A percentile compares a stretch with the other conserved stretches of the same genome.
Evolutionary conservation across 1,140 invertebrate genomes (phyloP).

Genomic region (Antheraea mylitta): DNA sequence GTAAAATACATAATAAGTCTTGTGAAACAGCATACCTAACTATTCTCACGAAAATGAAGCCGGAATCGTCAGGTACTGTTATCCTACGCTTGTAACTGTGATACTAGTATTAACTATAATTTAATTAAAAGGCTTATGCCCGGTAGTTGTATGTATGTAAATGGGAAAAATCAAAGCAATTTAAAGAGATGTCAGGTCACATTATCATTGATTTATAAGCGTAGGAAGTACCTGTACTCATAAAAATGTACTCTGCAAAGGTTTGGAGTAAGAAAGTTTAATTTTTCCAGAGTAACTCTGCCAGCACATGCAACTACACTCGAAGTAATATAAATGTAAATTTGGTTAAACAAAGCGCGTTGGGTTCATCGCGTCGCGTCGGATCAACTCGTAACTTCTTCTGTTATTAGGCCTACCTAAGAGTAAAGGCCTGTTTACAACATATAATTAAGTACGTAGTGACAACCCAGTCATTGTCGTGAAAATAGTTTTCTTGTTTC

Average conservation of each 20-base stretch:
- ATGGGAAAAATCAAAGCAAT: no score
- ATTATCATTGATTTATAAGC: background rate
- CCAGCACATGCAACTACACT: constrained; percentile 34
- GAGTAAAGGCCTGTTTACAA: background rate
- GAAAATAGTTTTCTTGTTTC: no score
- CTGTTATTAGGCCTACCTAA: constrained; percentile 20
- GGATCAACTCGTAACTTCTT: constrained; percentile 29
- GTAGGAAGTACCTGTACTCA: background rate
- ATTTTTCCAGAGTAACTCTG: background rate
- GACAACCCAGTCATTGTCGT: no score
- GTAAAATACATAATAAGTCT: no score
- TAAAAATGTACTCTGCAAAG: background rate
- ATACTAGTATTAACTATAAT: no score
- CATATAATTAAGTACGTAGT: background rate
- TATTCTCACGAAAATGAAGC: no score
- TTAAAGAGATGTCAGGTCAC: no score
- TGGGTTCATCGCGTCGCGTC: constrained; percentile 4
- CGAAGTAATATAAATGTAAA: constrained; percentile 48
- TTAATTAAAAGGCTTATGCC: no score
- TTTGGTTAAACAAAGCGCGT: constrained; percentile 37
- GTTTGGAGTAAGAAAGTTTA: background rate
- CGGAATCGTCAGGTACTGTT: no score
- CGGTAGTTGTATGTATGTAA: no score
- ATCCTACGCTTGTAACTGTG: no score
- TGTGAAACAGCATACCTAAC: no score